Evolutionary conservation across 2,888 invertebrate genomes (phyloP), one percentile per base, ranked within the genome.

Genomic region (Papilio gigon): DNA sequence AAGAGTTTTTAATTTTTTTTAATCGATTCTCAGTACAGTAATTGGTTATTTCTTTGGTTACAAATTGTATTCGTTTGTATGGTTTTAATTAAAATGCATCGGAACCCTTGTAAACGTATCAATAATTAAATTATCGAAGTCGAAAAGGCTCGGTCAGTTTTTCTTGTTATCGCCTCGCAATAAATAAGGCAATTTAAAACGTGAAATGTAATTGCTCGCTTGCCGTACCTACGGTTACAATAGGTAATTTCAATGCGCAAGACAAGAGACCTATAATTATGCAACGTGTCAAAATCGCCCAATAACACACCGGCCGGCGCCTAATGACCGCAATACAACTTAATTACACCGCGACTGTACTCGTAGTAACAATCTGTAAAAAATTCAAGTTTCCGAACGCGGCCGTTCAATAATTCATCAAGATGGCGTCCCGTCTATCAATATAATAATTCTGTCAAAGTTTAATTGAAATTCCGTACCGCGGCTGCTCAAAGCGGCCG

Each of bases 371-470:
- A 79, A 80, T 81, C 74, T 75, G 75, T 74, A 73, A 75, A 77
- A 80, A 79, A 77, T 75, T 74, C 77, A 68, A 71, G 77, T 78
- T 78, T 76, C 70, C 65, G 71, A 77, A 74, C 71, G 68, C 70
- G 74, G 70, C 69, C 78, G 78, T 79, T 86, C 84, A 84, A 87
- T 87, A 86, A 87, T 86, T 88, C 86, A 88, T 82, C 84, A 85
- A 82, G 74, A 86, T 88, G 84, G 88, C 84, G 79, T 74, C 76
- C 77, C 76, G 85, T 87, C 89, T 87, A 89, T 90, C 88, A 87
- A 86, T 86, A 87, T 88, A 90, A 92, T 92, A 92, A 90, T 90
- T 85, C 90, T 89, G 90, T 92, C 91, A 90, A 87, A 86, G 77
- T 87, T 85, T 87, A 92, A 91, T 91, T 90, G 90, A 87, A 89